Conservation (phyloP, 2,888 invertebrate species). For the Byasa hedistus region DNA sequence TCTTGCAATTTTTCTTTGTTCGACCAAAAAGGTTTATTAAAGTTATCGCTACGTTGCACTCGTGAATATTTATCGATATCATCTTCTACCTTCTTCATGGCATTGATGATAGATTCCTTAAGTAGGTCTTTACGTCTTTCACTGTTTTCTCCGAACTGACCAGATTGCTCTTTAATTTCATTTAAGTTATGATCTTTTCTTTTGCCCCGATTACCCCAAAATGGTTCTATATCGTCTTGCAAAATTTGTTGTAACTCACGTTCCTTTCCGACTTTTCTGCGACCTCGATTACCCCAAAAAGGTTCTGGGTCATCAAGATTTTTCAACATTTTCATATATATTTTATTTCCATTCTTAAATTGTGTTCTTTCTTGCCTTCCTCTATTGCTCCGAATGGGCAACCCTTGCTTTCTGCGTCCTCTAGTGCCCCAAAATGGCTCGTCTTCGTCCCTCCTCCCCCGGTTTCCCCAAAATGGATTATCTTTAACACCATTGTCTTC, state of each 20-base stretch:
- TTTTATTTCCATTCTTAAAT: neutral
- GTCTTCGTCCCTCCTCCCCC: slow-evolving; percentile 47
- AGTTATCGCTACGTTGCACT: slow-evolving; percentile 42
- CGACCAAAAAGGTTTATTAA: slow-evolving; percentile 49
- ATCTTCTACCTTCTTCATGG: slow-evolving; percentile 51
- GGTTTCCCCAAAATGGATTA: slow-evolving; percentile 37
- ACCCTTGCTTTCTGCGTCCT: slow-evolving; percentile 36
- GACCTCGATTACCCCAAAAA: neutral
- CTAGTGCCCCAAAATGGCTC: slow-evolving; percentile 54
- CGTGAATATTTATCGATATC: slow-evolving; percentile 54
- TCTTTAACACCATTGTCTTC: slow-evolving; percentile 36
- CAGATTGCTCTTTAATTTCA: slow-evolving; percentile 26
- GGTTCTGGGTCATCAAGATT: neutral
- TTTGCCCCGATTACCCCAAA: slow-evolving; percentile 70
- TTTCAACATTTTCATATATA: neutral
- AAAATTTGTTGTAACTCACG: neutral
- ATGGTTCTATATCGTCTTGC: slow-evolving; percentile 46
- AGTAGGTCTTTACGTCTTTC: slow-evolving; percentile 53
- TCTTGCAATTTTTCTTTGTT: slow-evolving; percentile 51
- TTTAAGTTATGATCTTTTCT: slow-evolving; percentile 39
- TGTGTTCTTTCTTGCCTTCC: neutral
- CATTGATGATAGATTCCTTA: slow-evolving; percentile 49
- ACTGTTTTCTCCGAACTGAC: slow-evolving; percentile 59
- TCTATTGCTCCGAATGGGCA: neutral
- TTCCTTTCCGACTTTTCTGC: neutral